Percentiles rank a stretch among this genome's conserved stretches.
These are phyloP conservation scores for Nycticorax nycticorax DNA, from an alignment of 2,113 vertebrate species.

Conservation along the genomic window DNA sequence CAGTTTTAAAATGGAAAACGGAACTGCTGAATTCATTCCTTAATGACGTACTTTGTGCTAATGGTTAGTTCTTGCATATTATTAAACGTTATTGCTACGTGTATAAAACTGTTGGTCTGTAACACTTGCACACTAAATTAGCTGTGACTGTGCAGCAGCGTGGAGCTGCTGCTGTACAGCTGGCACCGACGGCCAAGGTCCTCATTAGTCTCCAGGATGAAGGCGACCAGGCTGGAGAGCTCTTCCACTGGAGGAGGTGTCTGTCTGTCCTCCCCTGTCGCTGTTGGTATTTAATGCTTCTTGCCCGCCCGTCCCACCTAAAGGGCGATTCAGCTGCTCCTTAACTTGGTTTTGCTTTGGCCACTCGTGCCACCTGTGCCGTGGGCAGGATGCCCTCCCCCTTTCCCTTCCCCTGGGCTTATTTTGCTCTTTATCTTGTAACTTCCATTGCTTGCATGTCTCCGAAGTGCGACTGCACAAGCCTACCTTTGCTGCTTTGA, in stretches of 20 bases:
- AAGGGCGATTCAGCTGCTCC: neutral
- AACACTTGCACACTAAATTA: neutral
- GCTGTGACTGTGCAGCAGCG: neutral
- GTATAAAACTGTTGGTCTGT: neutral
- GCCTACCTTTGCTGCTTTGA: neutral
- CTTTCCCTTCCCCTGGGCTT: neutral
- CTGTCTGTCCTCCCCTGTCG: neutral
- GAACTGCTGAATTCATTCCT: neutral
- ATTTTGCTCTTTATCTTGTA: neutral
- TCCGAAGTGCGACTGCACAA: neutral
- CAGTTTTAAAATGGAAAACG: neutral
- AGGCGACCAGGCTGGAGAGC: neutral
- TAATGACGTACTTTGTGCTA: neutral
- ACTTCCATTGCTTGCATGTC: neutral
- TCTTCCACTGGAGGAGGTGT: neutral
- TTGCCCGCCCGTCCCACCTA: neutral
- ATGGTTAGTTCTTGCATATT: neutral
- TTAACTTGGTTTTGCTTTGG: neutral
- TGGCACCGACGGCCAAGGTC: fast-evolving
- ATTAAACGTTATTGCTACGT: neutral
- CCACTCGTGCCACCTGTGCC: neutral
- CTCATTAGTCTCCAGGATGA: neutral
- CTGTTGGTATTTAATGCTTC: neutral
- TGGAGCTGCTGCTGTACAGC: neutral
- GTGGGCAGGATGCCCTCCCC: neutral